Percentiles rank a stretch among this genome's conserved stretches.
These are phyloP conservation scores for Tinamus major DNA, from an alignment of 2,797 vertebrate species.

Conservation along the genomic window DNA sequence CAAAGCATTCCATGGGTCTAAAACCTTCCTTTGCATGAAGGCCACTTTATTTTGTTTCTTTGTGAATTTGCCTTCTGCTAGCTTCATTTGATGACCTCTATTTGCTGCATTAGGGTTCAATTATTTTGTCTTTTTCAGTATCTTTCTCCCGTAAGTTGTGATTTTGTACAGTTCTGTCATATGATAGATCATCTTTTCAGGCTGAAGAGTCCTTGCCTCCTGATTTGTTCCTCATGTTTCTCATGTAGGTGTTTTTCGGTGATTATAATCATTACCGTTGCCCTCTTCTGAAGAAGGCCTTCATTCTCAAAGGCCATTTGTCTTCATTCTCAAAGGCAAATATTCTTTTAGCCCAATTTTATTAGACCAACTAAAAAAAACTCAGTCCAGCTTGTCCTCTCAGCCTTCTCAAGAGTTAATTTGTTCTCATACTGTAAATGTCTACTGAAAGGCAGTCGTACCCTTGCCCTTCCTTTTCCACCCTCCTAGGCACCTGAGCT, in stretches of 20 bases:
- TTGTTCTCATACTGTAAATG: not conserved
- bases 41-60: not conserved
- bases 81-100: not conserved
- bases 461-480: not conserved
- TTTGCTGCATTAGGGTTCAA: not conserved
- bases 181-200: not conserved
- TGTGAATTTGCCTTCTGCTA: not conserved
- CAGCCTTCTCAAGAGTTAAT: not conserved
- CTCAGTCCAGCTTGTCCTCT: not conserved
- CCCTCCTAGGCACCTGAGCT: not conserved
- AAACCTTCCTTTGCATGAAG: not conserved
- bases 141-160: not conserved
- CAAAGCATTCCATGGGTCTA: not conserved
- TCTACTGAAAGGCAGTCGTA: not conserved
- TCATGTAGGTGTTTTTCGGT: fast-evolving
- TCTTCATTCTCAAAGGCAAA: not conserved
- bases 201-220: not conserved
- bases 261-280: not conserved
- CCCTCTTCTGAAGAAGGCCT: not conserved
- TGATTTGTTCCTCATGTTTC: not conserved
- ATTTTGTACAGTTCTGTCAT: not conserved
- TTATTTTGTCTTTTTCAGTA: not conserved
- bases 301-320: not conserved
- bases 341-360: not conserved
- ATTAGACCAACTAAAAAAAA: not conserved